Base-by-base conservation (phyloP, 2,797 vertebrate species). In the Rhodeus uyekii region DNA sequence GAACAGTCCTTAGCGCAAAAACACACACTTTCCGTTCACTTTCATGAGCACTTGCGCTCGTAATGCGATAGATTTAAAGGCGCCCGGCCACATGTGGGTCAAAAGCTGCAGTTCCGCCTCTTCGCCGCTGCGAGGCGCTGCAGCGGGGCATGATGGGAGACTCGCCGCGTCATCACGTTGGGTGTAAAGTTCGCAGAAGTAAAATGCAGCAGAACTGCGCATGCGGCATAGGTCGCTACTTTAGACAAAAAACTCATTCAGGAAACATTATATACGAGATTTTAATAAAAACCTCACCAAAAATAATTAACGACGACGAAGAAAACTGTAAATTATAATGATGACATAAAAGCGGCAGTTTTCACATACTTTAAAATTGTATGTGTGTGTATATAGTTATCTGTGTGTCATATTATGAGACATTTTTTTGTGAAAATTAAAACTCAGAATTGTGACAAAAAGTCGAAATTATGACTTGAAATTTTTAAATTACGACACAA, bases 51-150 rank as follows among this genome's bases (percentile, higher is more conserved):
- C 65, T 55, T 46, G 22, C 2, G 69, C 79, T 61, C 79, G 53
- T 36, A 55, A 34, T 46, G 42, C 72, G 72, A 64, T 77, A 76
- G 58, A 61, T 85, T 84, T 88, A 81, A 86, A 81, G 82, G 50
- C 76, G 77, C 71, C 81, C 76, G 60, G 87, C 82, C 86, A 88
- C 88, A 88, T 88, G 88, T 77, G 82, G 87, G 60, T 84, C 83
- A 72, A 78, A 46, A 63, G 77, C 55, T 85, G 82, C 73, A 71
- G 53, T 64, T 68, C 34, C 75, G 19, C 63, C 64, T 69, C 55
- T 71, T 78, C 34, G 38, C 78, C 87, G 46, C 85, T 18, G 12
- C 36, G 77, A 8, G 87, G 82, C 88, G 87, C 88, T 87, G 85
- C 67, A 10, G 48, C 34, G 38, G 58, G 50, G 80, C 58, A 53